These are phyloP conservation scores for Propithecus perrieri DNA, from an alignment of 2,797 vertebrate genomes.

Conservation along the genomic window DNA sequence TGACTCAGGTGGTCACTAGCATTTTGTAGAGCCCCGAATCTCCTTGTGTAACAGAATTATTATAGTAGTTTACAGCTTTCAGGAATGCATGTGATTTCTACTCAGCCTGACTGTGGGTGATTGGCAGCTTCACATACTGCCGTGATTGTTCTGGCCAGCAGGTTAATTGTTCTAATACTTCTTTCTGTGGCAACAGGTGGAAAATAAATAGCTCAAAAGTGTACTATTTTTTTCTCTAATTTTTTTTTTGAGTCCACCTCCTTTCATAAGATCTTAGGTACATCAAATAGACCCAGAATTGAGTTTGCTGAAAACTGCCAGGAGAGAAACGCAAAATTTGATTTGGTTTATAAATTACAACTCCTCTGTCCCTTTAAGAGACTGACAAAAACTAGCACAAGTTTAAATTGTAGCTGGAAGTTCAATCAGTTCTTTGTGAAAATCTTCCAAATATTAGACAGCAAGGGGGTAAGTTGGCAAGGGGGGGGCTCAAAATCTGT, in stretches of 20 bases:
- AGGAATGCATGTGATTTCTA: background rate
- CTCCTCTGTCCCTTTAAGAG: constrained; percentile 23
- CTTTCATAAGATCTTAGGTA: constrained; percentile 13
- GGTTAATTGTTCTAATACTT: constrained; percentile 53
- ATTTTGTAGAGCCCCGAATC: constrained; percentile 30
- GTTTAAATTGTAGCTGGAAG: constrained; percentile 49
- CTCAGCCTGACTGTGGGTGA: constrained; percentile 31
- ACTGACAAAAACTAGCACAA: constrained; percentile 11
- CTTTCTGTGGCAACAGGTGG: constrained; percentile 28
- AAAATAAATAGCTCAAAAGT: constrained; percentile 37
- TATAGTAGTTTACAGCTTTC: background rate
- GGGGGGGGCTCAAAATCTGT: background rate
- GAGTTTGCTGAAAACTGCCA: constrained; percentile 47
- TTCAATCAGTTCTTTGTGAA: constrained; percentile 51
- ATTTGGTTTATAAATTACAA: constrained; percentile 51
- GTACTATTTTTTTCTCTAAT: constrained; percentile 3
- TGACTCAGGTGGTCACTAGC: constrained; percentile 12
- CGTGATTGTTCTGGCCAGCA: constrained; percentile 23
- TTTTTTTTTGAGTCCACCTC: background rate
- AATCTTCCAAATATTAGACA: constrained; percentile 45
- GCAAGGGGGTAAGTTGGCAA: background rate
- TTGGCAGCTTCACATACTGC: background rate
- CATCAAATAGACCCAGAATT: constrained; percentile 21
- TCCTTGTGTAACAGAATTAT: background rate
- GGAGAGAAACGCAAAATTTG: constrained; percentile 47